Conservation (phyloP, 2,888 invertebrate species). For the Pollenia amentaria region DNA sequence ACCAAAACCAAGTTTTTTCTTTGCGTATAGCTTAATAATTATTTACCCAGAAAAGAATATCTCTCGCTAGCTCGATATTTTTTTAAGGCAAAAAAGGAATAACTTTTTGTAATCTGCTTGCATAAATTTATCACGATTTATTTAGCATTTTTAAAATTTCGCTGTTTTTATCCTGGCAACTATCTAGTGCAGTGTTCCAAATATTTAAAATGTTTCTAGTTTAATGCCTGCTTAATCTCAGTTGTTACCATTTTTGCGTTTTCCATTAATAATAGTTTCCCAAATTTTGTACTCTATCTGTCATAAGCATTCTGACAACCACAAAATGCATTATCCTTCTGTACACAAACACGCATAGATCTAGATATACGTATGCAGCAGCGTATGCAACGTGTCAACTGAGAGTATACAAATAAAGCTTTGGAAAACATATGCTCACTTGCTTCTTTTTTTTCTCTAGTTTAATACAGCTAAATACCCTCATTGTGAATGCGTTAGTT, state of each 20-base stretch:
- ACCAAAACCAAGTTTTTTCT: no score
- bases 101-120: no score
- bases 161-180: not conserved
- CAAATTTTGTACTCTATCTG: slow-evolving; percentile 49
- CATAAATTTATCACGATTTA: not conserved
- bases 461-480: slow-evolving; percentile 30
- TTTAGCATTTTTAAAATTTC: not conserved
- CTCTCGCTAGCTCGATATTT: no score
- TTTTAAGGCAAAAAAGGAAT: no score
- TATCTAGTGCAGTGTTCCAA: slow-evolving; percentile 22
- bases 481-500: slow-evolving; percentile 37
- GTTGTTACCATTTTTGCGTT: slow-evolving; percentile 17
- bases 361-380: not conserved
- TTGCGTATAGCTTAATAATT: no score
- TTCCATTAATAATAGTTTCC: slow-evolving; percentile 43
- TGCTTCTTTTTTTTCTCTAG: not conserved
- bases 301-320: slow-evolving; percentile 69
- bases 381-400: slow-evolving; percentile 46
- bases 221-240: slow-evolving; percentile 54
- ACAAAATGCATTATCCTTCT: slow-evolving; percentile 65
- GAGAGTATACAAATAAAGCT: slow-evolving; percentile 6
- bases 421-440: slow-evolving; percentile 43
- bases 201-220: slow-evolving; percentile 54
- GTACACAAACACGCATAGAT: not conserved
- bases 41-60: no score